A percentile compares a stretch with the other conserved stretches of the same genome.
Conservation (phyloP, 2,888 invertebrate species). For the Bellardia pandia region DNA sequence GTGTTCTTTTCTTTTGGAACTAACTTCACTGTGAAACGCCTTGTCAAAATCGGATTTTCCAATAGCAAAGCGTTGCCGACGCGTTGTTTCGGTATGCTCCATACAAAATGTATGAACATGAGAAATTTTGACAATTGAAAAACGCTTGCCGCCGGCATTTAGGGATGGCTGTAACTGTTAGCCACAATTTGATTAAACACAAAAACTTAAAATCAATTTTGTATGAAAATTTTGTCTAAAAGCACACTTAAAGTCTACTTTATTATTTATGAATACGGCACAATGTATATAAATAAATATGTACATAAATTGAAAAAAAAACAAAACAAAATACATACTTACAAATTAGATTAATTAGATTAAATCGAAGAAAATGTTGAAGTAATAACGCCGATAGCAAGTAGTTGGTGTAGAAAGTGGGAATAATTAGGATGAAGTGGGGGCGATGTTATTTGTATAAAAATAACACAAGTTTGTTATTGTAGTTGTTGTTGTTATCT, state of each 20-base stretch:
- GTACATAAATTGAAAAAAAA: background rate
- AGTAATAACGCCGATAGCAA: background rate
- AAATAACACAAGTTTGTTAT: constrained; percentile 16
- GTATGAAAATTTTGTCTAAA: too few relatives aligned
- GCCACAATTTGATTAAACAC: background rate
- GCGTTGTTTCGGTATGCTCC: too few relatives aligned
- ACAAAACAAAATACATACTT: constrained; percentile 38
- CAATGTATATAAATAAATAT: background rate
- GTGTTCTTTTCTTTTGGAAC: too few relatives aligned
- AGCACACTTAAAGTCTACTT: too few relatives aligned
- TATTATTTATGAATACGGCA: too few relatives aligned
- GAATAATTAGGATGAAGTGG: background rate
- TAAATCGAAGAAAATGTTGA: background rate
- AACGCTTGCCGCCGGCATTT: too few relatives aligned
- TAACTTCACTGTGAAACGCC: too few relatives aligned
- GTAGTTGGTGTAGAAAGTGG: background rate
- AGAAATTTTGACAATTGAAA: too few relatives aligned
- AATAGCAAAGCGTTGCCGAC: too few relatives aligned
- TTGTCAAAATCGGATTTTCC: too few relatives aligned
- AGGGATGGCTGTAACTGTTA: too few relatives aligned
- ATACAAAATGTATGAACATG: too few relatives aligned
- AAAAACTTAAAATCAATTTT: background rate
- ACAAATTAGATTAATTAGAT: constrained; percentile 28
- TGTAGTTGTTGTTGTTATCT: constrained; percentile 4
- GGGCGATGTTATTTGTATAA: constrained; percentile 18